A percentile compares a stretch with the other conserved stretches of the same genome.
Evolutionary conservation across 2,113 vertebrate species (phyloP).

Genomic region (Corythaeola cristata): DNA sequence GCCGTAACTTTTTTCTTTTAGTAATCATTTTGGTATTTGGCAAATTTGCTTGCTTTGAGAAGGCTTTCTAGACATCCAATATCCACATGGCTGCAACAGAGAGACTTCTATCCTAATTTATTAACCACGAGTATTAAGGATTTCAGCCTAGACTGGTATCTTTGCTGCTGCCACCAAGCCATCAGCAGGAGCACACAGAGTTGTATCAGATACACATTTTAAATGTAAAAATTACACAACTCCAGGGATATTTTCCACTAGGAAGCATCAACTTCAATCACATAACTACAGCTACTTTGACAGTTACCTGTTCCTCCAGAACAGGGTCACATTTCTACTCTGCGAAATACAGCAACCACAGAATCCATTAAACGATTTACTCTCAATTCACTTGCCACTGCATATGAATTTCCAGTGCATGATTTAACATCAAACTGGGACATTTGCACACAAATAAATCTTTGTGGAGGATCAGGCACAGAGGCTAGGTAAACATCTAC

Average conservation of each 20-base stretch:
- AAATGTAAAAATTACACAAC: background rate
- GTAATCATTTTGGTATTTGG: background rate
- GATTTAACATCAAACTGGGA: background rate
- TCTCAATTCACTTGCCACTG: background rate
- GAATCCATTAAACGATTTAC: background rate
- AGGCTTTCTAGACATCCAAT: background rate
- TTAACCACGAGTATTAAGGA: background rate
- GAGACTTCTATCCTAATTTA: background rate
- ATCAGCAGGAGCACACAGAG: background rate
- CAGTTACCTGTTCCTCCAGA: background rate
- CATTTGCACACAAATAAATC: background rate
- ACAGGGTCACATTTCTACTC: background rate
- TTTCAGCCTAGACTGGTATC: background rate
- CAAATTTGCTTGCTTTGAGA: background rate
- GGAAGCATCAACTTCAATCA: background rate
- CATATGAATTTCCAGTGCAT: rapidly evolving
- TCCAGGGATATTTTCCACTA: background rate
- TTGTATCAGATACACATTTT: background rate
- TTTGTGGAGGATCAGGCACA: background rate
- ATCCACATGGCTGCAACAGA: background rate
- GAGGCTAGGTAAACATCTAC: background rate
- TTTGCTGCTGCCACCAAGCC: background rate
- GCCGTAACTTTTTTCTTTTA: background rate
- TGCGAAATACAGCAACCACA: background rate
- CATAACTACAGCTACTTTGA: background rate